A percentile compares a stretch with the other conserved stretches of the same genome.
These are phyloP conservation scores for Paratrypauchen microcephalus DNA, from an alignment of 2,797 vertebrate species.

Conservation along the genomic window DNA sequence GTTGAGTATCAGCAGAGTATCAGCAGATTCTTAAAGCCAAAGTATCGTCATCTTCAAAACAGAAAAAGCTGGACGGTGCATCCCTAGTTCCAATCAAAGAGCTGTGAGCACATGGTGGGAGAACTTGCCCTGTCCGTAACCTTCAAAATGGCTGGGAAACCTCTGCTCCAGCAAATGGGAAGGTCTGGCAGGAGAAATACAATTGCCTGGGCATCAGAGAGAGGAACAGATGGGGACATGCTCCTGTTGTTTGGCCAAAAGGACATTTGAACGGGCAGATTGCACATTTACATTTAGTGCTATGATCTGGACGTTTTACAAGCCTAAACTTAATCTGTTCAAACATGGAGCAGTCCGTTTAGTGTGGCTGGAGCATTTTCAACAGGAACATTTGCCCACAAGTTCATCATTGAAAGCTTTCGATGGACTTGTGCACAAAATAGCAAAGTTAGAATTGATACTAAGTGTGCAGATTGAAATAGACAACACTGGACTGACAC, in stretches of 20 bases:
- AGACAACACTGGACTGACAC: slow-evolving; percentile 12
- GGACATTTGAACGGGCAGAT: slow-evolving; percentile 84
- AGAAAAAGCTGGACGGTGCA: too few species aligned
- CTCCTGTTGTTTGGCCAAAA: slow-evolving; percentile 85
- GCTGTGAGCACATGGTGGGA: slow-evolving; percentile 49
- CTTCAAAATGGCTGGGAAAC: slow-evolving; percentile 55
- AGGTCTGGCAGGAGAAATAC: slow-evolving; percentile 56
- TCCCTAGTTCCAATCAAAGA: slow-evolving; percentile 32
- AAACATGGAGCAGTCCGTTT: slow-evolving; percentile 26
- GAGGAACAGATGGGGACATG: slow-evolving; percentile 90
- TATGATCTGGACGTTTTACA: slow-evolving; percentile 70
- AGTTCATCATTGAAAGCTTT: slow-evolving; percentile 8
- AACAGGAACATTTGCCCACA: slow-evolving; percentile 16
- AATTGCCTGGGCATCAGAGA: slow-evolving; percentile 80
- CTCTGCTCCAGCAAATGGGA: slow-evolving; percentile 60
- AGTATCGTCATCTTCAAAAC: too few species aligned
- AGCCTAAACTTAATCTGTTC: slow-evolving; percentile 33
- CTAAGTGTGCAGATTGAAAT: slow-evolving; percentile 24
- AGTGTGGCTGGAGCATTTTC: slow-evolving; percentile 9
- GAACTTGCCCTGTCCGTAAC: slow-evolving; percentile 55
- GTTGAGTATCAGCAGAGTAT: too few species aligned
- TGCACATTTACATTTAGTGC: slow-evolving; percentile 91
- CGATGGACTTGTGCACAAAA: slow-evolving; percentile 5
- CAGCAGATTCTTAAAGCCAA: too few species aligned
- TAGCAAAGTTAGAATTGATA: slow-evolving; percentile 21